phyloP scores from a whole-genome alignment of 2,888 invertebrate genomes.

The Selenia dentaria region DNA sequence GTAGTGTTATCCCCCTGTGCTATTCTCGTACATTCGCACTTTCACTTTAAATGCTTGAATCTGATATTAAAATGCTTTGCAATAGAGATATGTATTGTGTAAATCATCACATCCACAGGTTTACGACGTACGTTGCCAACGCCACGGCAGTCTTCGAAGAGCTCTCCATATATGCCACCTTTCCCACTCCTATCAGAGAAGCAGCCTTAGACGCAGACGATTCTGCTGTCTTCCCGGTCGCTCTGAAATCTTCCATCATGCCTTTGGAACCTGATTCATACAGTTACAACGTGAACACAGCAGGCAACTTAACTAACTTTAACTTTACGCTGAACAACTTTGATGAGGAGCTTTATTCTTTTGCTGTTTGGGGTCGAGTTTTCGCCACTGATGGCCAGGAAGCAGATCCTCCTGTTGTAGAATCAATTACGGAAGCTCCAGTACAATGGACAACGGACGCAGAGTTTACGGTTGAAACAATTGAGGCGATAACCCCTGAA shows the following conservation, averaged over 20 bases:
- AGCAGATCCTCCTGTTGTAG: constrained; percentile 46
- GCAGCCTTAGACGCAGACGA: constrained; percentile 49
- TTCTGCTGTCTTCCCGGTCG: constrained; percentile 74
- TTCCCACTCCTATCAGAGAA: constrained; percentile 58
- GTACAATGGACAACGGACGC: neutral
- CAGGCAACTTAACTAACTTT: constrained; percentile 37
- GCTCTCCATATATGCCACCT: constrained; percentile 67
- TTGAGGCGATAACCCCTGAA: neutral
- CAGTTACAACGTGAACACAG: constrained; percentile 40
- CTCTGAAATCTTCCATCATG: constrained; percentile 73
- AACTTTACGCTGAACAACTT: constrained; percentile 45
- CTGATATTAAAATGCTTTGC: too few relatives aligned
- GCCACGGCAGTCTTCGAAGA: constrained; percentile 73
- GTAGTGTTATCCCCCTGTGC: too few relatives aligned
- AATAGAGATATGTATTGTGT: too few relatives aligned
- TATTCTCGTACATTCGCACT: too few relatives aligned
- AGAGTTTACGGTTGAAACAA: neutral
- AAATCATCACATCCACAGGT: too few relatives aligned
- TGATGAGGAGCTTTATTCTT: constrained; percentile 66
- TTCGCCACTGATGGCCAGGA: constrained; percentile 68
- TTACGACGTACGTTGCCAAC: constrained; percentile 59
- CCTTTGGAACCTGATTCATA: constrained; percentile 69
- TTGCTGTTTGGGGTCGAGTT: constrained; percentile 81
- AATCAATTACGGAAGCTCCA: constrained; percentile 1
- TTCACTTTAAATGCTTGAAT: too few relatives aligned